Evolutionary conservation across 2,888 invertebrate genomes (phyloP), one percentile per base, ranked within the genome.

Genomic region (Cryptus viduatorius): DNA sequence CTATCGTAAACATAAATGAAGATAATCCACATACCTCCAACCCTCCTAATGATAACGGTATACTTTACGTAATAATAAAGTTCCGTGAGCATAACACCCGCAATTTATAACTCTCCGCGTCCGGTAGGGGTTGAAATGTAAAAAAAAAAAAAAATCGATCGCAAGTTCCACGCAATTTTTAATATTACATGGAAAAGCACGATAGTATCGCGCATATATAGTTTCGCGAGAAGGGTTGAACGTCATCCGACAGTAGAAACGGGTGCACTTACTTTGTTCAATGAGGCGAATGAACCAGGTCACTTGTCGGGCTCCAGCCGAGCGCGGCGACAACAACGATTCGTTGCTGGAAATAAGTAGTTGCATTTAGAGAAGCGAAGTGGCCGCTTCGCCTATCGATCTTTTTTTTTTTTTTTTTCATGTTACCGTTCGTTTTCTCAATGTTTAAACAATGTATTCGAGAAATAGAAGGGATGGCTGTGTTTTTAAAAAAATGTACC

Each of bases 201-300:
- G 42, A 61, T 44, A 16, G 14, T 1, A 46, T 61, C 61, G 46
- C 16, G 29, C 24, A 29, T 8, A 73, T n/a, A 1, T 61, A 29
- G 16, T 29, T 73, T 61, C n/a, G 61, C 37, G 7, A 12, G 53
- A 59, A 48, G 16, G 65, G 65, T 37, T 37, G 48, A 48, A 56
- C 19, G 64, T n/a, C 64, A 59, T 72, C 50, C 50, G 42, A 64
- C 61, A 53, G 50, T 75, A 61, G 46, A 61, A 71, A 53, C 42
- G 42, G 24, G 50, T 64, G 19, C 29, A 61, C 61, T 78, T 75
- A 78, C 19, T 53, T 61, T 46, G 61, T 79, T 75, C 82, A 44
- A 69, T 50, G 68, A 42, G 14, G 61, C 68, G 73, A 53, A 75
- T 46, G 61, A 83, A 83, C 69, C 78, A 37, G 82, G 82, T 79